Percentiles rank a stretch among this genome's conserved stretches.
Evolutionary conservation across 1,140 invertebrate species (phyloP).

Genomic region (Ganaspis sp.): DNA sequence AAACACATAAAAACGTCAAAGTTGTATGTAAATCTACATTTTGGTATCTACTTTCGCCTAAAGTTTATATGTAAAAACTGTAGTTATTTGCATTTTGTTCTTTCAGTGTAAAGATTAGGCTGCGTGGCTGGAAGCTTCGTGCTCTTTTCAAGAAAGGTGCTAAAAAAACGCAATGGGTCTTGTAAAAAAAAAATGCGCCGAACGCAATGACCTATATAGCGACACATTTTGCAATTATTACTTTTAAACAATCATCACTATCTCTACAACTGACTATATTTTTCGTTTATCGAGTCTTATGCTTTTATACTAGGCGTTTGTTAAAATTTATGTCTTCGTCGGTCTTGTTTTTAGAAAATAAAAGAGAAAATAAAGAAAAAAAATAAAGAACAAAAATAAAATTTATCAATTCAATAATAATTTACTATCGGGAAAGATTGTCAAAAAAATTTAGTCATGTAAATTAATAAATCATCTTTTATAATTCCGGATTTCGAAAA

Average conservation of each 20-base stretch:
- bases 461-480: too few relatives aligned
- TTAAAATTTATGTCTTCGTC: neutral
- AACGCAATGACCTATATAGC: neutral
- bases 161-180: constrained; percentile 5
- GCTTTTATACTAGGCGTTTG: neutral
- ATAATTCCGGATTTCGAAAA: too few relatives aligned
- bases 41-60: constrained; percentile 41
- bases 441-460: too few relatives aligned
- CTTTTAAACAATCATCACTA: neutral
- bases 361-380: too few relatives aligned
- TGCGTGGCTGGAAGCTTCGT: constrained; percentile 25
- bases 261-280: constrained; percentile 4
- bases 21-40: constrained; percentile 42
- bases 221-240: constrained; percentile 15
- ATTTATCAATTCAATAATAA: too few relatives aligned
- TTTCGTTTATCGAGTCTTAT: neutral
- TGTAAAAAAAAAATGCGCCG: constrained; percentile 8
- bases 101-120: constrained; percentile 20
- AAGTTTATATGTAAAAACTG: neutral
- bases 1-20: constrained; percentile 15
- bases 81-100: neutral
- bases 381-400: too few relatives aligned
- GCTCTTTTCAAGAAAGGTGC: constrained; percentile 27
- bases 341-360: neutral
- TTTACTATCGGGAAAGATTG: too few relatives aligned